Evolutionary conservation across 37 sponge, comb jelly and placozoan genomes (phyloP).

Genomic region (Beroe forskalii): DNA sequence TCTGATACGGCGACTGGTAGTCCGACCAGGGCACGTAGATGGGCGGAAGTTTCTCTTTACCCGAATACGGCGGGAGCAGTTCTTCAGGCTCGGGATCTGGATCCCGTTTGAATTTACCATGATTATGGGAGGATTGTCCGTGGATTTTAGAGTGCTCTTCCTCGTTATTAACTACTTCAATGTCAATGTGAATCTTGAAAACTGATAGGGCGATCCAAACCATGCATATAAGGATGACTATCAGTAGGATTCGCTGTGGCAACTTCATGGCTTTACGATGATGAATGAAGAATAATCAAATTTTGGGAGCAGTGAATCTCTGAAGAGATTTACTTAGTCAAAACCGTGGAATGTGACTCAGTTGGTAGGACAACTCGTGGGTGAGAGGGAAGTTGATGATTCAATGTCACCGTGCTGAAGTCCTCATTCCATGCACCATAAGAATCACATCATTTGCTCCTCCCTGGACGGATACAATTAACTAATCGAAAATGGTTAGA

Average conservation of each 20-base stretch:
- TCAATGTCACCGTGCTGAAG: no score
- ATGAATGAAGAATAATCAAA: no score
- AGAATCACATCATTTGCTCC: no score
- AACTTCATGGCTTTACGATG: slow-evolving; percentile 53
- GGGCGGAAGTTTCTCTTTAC: background rate
- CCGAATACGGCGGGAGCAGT: background rate
- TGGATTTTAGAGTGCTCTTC: background rate
- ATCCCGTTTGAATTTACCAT: background rate
- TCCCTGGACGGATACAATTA: no score
- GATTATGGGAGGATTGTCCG: background rate
- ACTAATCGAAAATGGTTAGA: no score
- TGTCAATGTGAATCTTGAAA: slow-evolving; percentile 59
- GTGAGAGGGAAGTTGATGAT: no score
- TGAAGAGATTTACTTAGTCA: no score
- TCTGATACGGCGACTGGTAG: background rate
- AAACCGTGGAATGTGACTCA: no score
- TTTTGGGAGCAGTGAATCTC: no score
- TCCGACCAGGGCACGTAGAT: slow-evolving; percentile 61
- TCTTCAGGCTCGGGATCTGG: background rate
- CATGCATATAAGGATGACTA: background rate
- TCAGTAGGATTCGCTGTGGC: background rate
- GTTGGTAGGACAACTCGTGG: no score
- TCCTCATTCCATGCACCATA: no score
- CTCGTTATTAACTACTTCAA: background rate
- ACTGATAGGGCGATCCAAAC: slow-evolving; percentile 31